Evolutionary conservation across 2,113 vertebrate genomes (phyloP).

Genomic region (Phylloscopus trochilus): DNA sequence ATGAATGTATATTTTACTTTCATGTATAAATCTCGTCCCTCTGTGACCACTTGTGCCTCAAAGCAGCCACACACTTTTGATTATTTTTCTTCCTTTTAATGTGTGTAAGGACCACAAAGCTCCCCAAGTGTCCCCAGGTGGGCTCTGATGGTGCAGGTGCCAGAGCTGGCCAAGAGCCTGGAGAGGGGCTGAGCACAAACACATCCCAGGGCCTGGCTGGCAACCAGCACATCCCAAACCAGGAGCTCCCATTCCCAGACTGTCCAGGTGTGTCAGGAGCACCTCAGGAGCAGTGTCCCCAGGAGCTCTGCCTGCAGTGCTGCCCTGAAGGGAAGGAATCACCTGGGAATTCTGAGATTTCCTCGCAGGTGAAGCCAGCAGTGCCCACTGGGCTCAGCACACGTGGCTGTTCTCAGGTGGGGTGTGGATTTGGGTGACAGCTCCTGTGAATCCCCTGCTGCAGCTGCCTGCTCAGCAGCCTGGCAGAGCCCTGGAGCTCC

Average conservation of each 20-base stretch:
- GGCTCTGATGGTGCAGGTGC: neutral
- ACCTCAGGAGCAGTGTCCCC: neutral
- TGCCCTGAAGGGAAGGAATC: neutral
- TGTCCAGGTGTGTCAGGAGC: fast-evolving
- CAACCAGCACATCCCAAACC: neutral
- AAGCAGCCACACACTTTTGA: neutral
- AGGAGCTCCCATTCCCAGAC: fast-evolving
- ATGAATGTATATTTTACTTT: neutral
- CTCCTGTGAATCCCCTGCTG: neutral
- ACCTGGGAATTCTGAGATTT: neutral
- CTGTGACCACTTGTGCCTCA: fast-evolving
- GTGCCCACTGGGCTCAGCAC: fast-evolving
- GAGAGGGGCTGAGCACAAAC: neutral
- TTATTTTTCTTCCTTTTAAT: fast-evolving
- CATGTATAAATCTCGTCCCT: neutral
- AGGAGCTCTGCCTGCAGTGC: no score
- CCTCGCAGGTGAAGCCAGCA: neutral
- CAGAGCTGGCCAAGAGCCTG: neutral
- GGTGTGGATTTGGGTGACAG: neutral
- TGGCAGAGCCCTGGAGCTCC: neutral
- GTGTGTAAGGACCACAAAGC: fast-evolving
- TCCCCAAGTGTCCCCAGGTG: neutral
- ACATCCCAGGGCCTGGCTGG: fast-evolving
- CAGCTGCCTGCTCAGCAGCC: neutral
- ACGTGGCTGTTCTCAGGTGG: fast-evolving